These are phyloP conservation scores for Scomber colias DNA, from an alignment of 2,113 vertebrate genomes.

Conservation along the genomic window DNA sequence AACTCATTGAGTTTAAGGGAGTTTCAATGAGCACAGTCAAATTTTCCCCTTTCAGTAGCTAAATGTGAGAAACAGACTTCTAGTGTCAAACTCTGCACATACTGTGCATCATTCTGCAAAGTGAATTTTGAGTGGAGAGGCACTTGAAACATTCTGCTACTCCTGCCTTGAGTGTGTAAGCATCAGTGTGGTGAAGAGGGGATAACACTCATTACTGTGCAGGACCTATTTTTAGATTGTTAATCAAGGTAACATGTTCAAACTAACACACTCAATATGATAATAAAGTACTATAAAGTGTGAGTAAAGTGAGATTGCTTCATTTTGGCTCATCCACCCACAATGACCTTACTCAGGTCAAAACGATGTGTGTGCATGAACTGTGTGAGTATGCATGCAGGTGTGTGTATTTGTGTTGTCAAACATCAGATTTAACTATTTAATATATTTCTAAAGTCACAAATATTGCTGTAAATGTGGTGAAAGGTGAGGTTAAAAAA, in stretches of 20 bases:
- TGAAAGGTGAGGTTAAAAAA: too few relatives aligned
- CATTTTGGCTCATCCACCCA: constrained; percentile 49
- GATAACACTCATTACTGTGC: constrained; percentile 54
- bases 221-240: constrained; percentile 73
- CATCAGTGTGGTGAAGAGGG: constrained; percentile 33
- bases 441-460: too few relatives aligned
- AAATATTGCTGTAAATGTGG: too few relatives aligned
- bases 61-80: too few relatives aligned
- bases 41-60: too few relatives aligned
- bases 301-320: constrained; percentile 66
- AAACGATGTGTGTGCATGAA: neutral
- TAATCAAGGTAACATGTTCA: constrained; percentile 78
- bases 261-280: constrained; percentile 69
- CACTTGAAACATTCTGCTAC: neutral
- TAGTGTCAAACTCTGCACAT: too few relatives aligned
- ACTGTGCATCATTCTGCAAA: too few relatives aligned
- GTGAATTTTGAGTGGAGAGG: too few relatives aligned
- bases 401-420: constrained; percentile 17
- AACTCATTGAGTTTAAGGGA: too few relatives aligned
- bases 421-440: neutral
- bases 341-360: constrained; percentile 49
- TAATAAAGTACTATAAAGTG: constrained; percentile 55
- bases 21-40: too few relatives aligned
- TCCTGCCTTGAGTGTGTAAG: constrained; percentile 14
- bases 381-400: neutral